Conservation (phyloP, 2,888 invertebrate species). For the Caenorhabditis auriculariae region DNA sequence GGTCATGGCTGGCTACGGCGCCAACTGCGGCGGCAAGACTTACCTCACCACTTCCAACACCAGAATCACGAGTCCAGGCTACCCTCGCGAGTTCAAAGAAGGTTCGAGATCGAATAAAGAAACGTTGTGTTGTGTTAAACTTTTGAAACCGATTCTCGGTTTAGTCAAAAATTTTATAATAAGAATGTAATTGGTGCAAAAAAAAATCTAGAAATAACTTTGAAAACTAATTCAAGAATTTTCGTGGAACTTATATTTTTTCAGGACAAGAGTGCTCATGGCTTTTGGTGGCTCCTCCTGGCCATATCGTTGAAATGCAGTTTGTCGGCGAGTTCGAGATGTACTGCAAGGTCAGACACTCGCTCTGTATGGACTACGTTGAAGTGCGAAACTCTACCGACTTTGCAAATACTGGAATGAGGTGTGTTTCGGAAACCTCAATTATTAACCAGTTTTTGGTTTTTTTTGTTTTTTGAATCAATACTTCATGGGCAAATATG, state of each 20-base stretch:
- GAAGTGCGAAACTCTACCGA: conserved; percentile 63
- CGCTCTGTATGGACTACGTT: conserved; percentile 64
- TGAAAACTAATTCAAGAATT: neutral
- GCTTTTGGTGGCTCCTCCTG: conserved; percentile 60
- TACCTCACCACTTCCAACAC: conserved; percentile 32
- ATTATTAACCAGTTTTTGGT: too few species aligned
- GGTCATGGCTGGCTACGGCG: conserved; percentile 63
- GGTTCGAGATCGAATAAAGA: conserved; percentile 18
- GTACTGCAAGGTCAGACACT: conserved; percentile 64
- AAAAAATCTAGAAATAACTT: too few species aligned
- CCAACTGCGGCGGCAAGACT: conserved; percentile 60
- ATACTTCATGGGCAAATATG: neutral
- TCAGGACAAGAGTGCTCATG: conserved; percentile 62
- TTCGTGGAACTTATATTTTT: neutral
- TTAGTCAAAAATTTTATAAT: too few species aligned
- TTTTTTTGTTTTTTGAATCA: neutral
- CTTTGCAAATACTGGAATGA: conserved; percentile 64
- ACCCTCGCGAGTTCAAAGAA: conserved; percentile 61
- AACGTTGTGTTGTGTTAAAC: neutral
- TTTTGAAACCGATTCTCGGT: too few species aligned
- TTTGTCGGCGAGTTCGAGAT: conserved; percentile 63
- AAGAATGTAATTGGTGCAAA: too few species aligned
- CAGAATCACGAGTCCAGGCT: conserved; percentile 56
- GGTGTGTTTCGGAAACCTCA: conserved; percentile 41
- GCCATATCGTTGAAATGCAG: conserved; percentile 61